Percentiles rank a stretch among this genome's conserved stretches.
Conservation (phyloP, 2,797 vertebrate species). For the Acanthurus lineatus region DNA sequence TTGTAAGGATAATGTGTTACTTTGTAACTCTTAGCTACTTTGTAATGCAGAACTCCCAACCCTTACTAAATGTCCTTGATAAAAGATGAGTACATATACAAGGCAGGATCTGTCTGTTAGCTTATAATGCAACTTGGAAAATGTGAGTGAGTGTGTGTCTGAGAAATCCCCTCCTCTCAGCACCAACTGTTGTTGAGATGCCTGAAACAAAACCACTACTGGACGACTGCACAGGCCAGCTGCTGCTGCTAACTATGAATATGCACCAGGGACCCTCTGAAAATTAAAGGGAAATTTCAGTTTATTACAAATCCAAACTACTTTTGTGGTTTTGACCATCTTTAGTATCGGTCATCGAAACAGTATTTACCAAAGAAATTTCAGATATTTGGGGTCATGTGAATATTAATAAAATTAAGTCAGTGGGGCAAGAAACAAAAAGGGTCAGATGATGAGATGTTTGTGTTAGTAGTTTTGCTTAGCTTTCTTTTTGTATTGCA, state of each 20-base stretch:
- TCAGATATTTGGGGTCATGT: not conserved
- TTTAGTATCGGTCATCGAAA: not conserved
- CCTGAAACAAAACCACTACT: conserved; percentile 49
- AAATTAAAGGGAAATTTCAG: not conserved
- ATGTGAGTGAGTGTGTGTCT: conserved; percentile 52
- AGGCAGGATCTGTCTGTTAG: conserved; percentile 15
- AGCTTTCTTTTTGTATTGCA: too few relatives aligned
- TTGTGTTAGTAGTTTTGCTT: not conserved
- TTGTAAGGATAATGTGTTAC: too few relatives aligned
- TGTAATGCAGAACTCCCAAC: too few relatives aligned
- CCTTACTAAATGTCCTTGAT: not conserved
- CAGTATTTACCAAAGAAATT: not conserved
- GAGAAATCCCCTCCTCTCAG: conserved; percentile 49
- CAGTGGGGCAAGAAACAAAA: not conserved
- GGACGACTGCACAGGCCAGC: conserved; percentile 34
- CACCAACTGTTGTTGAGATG: conserved; percentile 62
- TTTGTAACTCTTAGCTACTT: too few relatives aligned
- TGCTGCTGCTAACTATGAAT: conserved; percentile 52
- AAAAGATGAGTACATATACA: conserved; percentile 13
- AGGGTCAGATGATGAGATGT: not conserved
- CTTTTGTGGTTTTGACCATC: not conserved
- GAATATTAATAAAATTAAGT: not conserved
- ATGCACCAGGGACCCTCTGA: conserved; percentile 4
- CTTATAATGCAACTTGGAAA: conserved; percentile 47
- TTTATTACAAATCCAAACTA: not conserved